Base-by-base conservation (phyloP, 2,888 invertebrate species). In the Cancer borealis region DNA sequence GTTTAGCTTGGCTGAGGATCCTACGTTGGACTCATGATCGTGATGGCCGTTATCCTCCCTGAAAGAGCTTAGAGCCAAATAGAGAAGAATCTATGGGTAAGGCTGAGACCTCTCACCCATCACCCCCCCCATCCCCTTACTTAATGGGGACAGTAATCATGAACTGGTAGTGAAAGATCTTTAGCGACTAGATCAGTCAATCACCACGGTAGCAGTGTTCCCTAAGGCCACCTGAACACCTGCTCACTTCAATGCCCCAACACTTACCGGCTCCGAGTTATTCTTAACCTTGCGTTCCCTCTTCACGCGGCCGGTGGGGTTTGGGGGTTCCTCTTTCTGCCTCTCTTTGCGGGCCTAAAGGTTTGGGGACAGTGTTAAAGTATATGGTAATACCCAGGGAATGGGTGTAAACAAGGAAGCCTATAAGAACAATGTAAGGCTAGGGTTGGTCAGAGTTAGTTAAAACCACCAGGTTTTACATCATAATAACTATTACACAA, bases 301-400 rank as follows among this genome's bases (percentile, higher is more conserved):
- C 87, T 95, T 95, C 14, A 95, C 95, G 79, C 95, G 66, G 46
- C 95, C 95, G 12, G 94, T 93, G 45, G 95, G 84, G 10, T 94
- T 84, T 26, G 93, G 95, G 6, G 95, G 95, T 12, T 95, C 95
- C 84, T 95, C 95, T 60, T 95, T 95, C 47, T 95, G 95, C 73
- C 95, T 92, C 91, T 95, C 95, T 88, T 95, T 95, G 14, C 95
- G 79, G 21, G 94, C 94, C 94, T 94, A 54, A 60, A 5, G n/a
- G 3, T 39, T 90, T 30, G 84, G 39, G 17, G 39, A 84, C 84
- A 84, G n/a, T 39, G 30, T 5, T 26, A n/a, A 10, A 26, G 30
- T 30, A 4, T 0, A 79, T n/a, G 73, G 21, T 79, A 79, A 60
- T 21, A 60, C 21, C 8, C 10, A 4, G 17, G 60, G 21, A 26